Evolutionary conservation across 92 coral and sea anemone species (phyloP), one percentile per base, ranked within the genome.

Genomic region (Parazoanthus atlanticus): DNA sequence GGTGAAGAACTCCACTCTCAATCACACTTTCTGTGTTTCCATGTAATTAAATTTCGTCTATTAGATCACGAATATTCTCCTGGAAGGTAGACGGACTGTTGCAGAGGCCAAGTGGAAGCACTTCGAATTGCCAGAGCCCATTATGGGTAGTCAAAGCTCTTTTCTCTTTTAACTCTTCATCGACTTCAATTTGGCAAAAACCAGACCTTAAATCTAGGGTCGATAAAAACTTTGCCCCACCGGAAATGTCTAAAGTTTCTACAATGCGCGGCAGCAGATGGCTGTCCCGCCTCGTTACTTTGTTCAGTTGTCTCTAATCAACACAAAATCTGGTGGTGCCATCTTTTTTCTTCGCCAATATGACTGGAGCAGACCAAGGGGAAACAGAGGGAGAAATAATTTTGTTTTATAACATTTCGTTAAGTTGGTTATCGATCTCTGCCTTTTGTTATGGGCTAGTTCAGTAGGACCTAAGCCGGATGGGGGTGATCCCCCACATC

Each of bases 281-380:
- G 38, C 64, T 73, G 19, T 83, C 91, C 16, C 74, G 71, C 88
- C 80, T 49, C 0, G 88, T 72, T 0, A 82, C 54, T 5, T n/a
- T 70, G 46, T 91, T 91, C 23, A 91, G 38, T 78, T 84, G 67
- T 0, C 92, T 66, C 40, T 85, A 91, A 30, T 91, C 94, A 0
- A 89, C 88, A 71, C 90, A 91, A 41, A 91, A 91, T 4, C 94
- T 69, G 40, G 65, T 72, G 7, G 70, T 78, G 9, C 90, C 90
- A 28, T 89, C 90, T 9, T 47, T 74, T 49, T 89, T 91, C 28
- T 80, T 52, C 0, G 81, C 92, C n/a, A 91, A 66, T 1, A 91
- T 92, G 0, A 89, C 93, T 0, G 89, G 91, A 10, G 82, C 19
- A 2, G 91, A 80, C 93, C 91, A 91, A 1, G 93, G 91, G 73